Conservation (phyloP, 2,797 vertebrate species). For the Glyptemys insculpta region DNA sequence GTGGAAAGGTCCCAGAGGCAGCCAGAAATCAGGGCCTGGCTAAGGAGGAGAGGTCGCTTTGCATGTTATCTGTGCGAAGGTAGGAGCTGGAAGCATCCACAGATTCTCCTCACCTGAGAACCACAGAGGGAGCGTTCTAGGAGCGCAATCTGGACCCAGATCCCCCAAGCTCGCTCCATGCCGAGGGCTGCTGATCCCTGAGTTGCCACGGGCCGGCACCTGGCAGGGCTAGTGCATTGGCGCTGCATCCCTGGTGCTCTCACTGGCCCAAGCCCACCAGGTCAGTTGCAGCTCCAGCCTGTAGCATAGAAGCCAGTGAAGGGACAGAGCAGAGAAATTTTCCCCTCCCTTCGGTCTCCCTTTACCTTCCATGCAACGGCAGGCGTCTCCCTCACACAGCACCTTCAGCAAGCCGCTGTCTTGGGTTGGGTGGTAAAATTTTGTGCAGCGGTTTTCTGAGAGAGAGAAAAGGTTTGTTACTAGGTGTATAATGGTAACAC, state of each 20-base stretch:
- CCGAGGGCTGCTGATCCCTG: background rate
- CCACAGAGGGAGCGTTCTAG: background rate
- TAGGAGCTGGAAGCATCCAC: background rate
- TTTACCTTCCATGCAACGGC: conserved; percentile 82
- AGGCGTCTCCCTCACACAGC: conserved; percentile 70
- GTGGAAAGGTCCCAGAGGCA: background rate
- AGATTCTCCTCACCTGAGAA: background rate
- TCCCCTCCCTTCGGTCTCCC: no score
- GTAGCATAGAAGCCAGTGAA: background rate
- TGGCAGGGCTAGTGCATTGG: no score
- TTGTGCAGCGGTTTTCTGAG: conserved; percentile 69
- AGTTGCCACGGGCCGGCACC: no score
- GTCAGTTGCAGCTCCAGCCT: background rate
- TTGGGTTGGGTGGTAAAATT: conserved; percentile 80
- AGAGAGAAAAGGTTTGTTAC: background rate
- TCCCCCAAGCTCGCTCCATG: background rate
- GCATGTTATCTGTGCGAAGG: background rate
- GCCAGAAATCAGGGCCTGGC: background rate
- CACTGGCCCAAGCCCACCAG: background rate
- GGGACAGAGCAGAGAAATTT: no score
- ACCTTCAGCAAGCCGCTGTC: conserved; percentile 60
- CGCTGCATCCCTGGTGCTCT: no score
- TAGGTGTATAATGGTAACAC: background rate
- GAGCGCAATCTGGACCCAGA: background rate
- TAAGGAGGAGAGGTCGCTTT: background rate